These are phyloP conservation scores for Palythoa caribaeorum DNA, from an alignment of 92 coral and sea anemone genomes.

Conservation along the genomic window DNA sequence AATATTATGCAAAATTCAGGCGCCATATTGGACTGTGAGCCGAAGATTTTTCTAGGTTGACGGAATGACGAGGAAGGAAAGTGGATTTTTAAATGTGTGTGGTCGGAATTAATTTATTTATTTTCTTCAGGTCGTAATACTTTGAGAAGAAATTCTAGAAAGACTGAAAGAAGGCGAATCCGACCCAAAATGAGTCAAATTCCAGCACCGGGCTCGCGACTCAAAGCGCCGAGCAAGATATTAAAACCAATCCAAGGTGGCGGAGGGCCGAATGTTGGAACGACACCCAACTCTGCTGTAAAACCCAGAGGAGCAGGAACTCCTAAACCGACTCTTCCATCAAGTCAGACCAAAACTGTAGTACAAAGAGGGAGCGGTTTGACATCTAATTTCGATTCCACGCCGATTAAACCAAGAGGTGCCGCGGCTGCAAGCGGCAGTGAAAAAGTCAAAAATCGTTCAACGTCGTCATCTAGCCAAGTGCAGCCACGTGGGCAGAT, in stretches of 20 bases:
- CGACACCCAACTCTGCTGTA: slow-evolving; percentile 60
- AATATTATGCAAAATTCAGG: slow-evolving; percentile 37
- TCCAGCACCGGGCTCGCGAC: slow-evolving; percentile 78
- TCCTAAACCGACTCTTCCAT: slow-evolving; percentile 58
- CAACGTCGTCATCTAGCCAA: slow-evolving; percentile 41
- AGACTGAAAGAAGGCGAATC: slow-evolving; percentile 22
- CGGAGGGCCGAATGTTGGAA: slow-evolving; percentile 67
- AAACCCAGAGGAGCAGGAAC: slow-evolving; percentile 79
- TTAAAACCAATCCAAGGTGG: slow-evolving; percentile 91
- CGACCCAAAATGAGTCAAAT: slow-evolving; percentile 82
- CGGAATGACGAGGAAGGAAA: slow-evolving; percentile 37
- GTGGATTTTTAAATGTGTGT: background rate
- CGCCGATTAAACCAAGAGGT: slow-evolving; percentile 75
- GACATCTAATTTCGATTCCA: slow-evolving; percentile 55
- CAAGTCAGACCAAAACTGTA: slow-evolving; percentile 60
- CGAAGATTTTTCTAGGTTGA: slow-evolving; percentile 35
- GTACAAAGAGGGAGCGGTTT: slow-evolving; percentile 62
- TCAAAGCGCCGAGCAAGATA: slow-evolving; percentile 81
- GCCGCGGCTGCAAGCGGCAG: slow-evolving; percentile 68
- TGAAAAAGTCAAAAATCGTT: slow-evolving; percentile 49
- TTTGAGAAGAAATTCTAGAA: slow-evolving; percentile 1
- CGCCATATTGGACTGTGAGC: slow-evolving; percentile 52
- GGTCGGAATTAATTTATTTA: background rate
- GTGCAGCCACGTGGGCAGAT: slow-evolving; percentile 70
- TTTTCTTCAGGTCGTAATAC: slow-evolving; percentile 28